These are phyloP conservation scores for Microcebus griseorufus DNA, from an alignment of 2,113 vertebrate species.

Conservation along the genomic window DNA sequence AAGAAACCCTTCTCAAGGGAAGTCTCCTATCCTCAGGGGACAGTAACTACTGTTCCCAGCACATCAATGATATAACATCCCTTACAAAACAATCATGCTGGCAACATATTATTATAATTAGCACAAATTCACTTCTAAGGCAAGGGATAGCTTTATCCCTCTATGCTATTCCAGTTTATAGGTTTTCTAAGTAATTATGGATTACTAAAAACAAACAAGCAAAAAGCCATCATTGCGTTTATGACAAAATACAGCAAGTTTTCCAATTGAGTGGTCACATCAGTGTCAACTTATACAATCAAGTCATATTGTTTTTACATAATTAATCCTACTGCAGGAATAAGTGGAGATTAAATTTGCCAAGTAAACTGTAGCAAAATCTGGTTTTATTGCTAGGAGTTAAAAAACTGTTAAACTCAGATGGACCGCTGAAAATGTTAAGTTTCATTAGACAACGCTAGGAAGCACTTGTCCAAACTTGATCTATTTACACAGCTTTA, in stretches of 20 bases:
- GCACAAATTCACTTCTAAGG: background rate
- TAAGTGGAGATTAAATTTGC: background rate
- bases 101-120: background rate
- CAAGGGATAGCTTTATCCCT: background rate
- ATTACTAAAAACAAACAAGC: background rate
- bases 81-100: background rate
- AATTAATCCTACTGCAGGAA: background rate
- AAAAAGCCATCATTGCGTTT: background rate
- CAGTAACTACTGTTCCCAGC: background rate
- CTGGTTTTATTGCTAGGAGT: background rate
- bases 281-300: background rate
- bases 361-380: conserved; percentile 8
- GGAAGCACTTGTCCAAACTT: background rate
- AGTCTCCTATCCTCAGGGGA: background rate
- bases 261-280: background rate
- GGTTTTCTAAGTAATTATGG: conserved; percentile 28
- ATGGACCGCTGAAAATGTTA: conserved; percentile 10
- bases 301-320: background rate
- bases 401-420: background rate
- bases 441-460: background rate
- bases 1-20: background rate
- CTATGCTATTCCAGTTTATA: background rate
- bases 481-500: background rate
- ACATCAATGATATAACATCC: background rate
- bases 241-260: conserved; percentile 33